Evolutionary conservation across 2,113 vertebrate species (phyloP), one percentile per base, ranked within the genome.

Genomic region (Trematocara macrostoma): DNA sequence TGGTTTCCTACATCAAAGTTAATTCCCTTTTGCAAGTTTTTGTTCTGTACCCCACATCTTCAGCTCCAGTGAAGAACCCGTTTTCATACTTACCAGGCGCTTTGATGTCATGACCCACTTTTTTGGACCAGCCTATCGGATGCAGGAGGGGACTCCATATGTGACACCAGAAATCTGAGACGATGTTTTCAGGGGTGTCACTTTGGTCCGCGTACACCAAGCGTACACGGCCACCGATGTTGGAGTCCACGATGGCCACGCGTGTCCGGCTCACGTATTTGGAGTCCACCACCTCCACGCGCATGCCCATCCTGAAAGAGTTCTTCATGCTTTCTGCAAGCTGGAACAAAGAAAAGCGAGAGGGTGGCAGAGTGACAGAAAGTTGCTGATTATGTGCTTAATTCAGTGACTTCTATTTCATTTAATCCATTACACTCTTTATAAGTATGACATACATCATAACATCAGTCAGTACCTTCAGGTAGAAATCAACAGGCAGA

Each of bases 211-310:
- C 95, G 10, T 98, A 98, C 53, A 98, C 95, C 45, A 99, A 97
- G 69, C 96, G 96, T 40, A 99, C 95, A n/a, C 98, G 97, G 5
- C 98, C 98, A 1, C 98, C 98, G 0, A 97, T 95, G 3, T 98
- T 96, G 0, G 96, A 96, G 85, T 98, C 97, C 45, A 99, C 96
- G 71, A 97, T 94, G 0, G 98, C 98, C 84, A 96, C 91, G 2
- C 98, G 97, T 0, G 97, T 99, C 76, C 93, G 96, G 10, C 98
- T 98, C 79, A 99, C 95, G 0, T 97, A 90, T 61, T 95, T 94
- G 87, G 98, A 98, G 91, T 99, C 98, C 71, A 99, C 98, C 61
- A 99, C 98, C 91, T 99, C 98, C 14, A 99, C 95, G 0, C 97
- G 96, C 97, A 98, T 97, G 81, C 98, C 98, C 8, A 96, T 93